Evolutionary conservation across 2,888 invertebrate species (phyloP).

Genomic region (Agrotis ipsilon): DNA sequence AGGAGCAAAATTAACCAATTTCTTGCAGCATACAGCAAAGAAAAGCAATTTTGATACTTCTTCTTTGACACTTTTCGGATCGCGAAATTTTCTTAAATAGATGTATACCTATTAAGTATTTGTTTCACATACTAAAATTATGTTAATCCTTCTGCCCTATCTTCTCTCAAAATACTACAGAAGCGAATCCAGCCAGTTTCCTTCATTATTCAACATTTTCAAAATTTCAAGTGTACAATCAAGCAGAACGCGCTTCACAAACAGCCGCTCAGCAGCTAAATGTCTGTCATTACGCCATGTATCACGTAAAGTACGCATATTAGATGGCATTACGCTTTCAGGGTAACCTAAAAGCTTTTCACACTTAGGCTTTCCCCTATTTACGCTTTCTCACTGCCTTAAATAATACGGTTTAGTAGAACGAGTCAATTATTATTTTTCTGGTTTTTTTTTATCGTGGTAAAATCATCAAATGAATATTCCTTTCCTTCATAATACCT

Average conservation of each 20-base stretch:
- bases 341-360: conserved; percentile 43
- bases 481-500: too few species aligned
- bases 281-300: conserved; percentile 25
- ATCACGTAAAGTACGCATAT: conserved; percentile 40
- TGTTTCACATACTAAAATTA: too few species aligned
- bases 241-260: not conserved
- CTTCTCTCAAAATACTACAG: not conserved
- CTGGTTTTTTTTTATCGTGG: not conserved
- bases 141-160: too few species aligned
- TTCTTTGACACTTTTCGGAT: too few species aligned
- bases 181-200: not conserved
- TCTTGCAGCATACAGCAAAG: too few species aligned
- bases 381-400: conserved; percentile 17
- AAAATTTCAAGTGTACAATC: not conserved
- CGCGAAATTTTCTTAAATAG: too few species aligned
- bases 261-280: conserved; percentile 23
- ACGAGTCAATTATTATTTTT: conserved; percentile 13
- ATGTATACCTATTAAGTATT: too few species aligned
- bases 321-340: conserved; percentile 28
- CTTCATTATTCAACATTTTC: not conserved
- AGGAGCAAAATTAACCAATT: too few species aligned
- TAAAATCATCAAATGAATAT: too few species aligned
- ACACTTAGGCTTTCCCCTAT: conserved; percentile 27
- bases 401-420: conserved; percentile 17
- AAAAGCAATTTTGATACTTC: too few species aligned